A percentile compares a stretch with the other conserved stretches of the same genome.
These are phyloP conservation scores for Limenitis camilla DNA, from an alignment of 2,888 invertebrate species.

Conservation along the genomic window DNA sequence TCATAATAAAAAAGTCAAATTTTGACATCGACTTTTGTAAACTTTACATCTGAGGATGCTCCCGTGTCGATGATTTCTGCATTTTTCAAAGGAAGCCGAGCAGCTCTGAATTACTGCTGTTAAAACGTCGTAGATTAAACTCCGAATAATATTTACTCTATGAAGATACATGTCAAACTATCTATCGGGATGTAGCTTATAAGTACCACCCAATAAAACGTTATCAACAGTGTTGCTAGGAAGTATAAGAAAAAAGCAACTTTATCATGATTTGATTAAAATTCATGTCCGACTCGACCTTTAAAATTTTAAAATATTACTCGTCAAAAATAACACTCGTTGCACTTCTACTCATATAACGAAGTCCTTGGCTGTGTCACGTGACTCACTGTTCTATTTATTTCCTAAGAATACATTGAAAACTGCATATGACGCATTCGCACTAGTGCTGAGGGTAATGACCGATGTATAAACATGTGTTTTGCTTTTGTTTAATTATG, in stretches of 20 bases:
- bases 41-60: too few species aligned
- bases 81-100: too few species aligned
- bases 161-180: too few species aligned
- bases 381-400: slow-evolving; percentile 65
- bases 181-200: too few species aligned
- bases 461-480: slow-evolving; percentile 43
- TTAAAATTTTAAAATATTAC: slow-evolving; percentile 6
- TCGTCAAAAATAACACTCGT: slow-evolving; percentile 35
- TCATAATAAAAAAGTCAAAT: too few species aligned
- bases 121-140: too few species aligned
- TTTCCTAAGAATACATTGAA: slow-evolving; percentile 68
- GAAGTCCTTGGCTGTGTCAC: slow-evolving; percentile 56
- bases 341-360: slow-evolving; percentile 31
- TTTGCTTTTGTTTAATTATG: slow-evolving; percentile 23
- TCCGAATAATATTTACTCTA: too few species aligned
- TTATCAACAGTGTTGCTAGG: neutral
- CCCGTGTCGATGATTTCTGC: too few species aligned
- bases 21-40: too few species aligned
- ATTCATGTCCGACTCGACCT: neutral
- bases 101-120: too few species aligned
- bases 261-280: neutral
- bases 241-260: neutral
- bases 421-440: slow-evolving; percentile 65
- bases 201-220: neutral
- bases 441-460: slow-evolving; percentile 45